Evolutionary conservation across 2,113 vertebrate species (phyloP).

Genomic region (Mola mola): DNA sequence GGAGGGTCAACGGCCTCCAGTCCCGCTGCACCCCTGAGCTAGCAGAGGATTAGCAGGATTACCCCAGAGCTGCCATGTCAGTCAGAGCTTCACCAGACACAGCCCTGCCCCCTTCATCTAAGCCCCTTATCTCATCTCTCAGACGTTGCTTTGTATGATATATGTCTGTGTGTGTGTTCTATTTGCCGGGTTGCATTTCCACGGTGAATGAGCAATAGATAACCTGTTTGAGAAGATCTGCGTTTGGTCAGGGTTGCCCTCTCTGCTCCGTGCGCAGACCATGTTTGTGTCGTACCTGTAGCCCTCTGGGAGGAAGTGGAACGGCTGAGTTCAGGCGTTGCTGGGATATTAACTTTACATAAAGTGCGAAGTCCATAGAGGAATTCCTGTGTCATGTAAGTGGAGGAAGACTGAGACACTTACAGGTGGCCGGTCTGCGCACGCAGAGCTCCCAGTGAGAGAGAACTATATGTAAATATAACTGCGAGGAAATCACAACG

Average conservation of each 20-base stretch:
- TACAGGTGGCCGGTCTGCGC: no score
- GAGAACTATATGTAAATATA: no score
- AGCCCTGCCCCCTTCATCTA: slow-evolving; percentile 64
- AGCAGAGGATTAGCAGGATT: slow-evolving; percentile 80
- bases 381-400: no score
- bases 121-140: slow-evolving; percentile 79
- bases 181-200: slow-evolving; percentile 54
- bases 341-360: background rate
- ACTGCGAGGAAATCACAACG: no score
- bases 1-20: slow-evolving; percentile 64
- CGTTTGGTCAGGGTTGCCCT: slow-evolving; percentile 25
- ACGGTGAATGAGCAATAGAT: slow-evolving; percentile 53
- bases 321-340: slow-evolving; percentile 18
- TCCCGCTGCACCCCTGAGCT: slow-evolving; percentile 70
- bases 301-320: slow-evolving; percentile 5
- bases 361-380: background rate
- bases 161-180: slow-evolving; percentile 29
- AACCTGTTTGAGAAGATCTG: slow-evolving; percentile 30
- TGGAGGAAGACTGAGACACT: no score
- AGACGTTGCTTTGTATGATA: slow-evolving; percentile 64
- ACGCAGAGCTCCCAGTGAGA: no score
- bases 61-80: slow-evolving; percentile 75
- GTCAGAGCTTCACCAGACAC: slow-evolving; percentile 74
- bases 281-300: slow-evolving; percentile 37
- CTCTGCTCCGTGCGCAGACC: slow-evolving; percentile 22